Base-by-base conservation (phyloP, 2,888 invertebrate genomes). In the Rhagium mordax region DNA sequence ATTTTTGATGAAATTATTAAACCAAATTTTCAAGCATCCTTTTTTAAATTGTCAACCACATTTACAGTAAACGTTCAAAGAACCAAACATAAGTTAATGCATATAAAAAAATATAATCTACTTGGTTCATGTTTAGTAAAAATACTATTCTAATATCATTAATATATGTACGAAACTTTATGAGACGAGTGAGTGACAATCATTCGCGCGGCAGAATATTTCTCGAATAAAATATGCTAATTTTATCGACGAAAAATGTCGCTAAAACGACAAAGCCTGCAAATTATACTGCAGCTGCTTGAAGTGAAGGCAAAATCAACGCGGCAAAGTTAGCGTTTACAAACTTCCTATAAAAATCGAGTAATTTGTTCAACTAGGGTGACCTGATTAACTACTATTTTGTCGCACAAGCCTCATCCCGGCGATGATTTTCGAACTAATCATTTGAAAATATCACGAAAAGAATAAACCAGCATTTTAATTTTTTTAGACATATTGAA, bases 311-410 rank as follows among this genome's bases (percentile, higher is more conserved):
- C 7, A 16, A 65, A n/a, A 65, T 51, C 18, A 65, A 55, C 21
- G 53, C 33, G 53, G 41, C n/a, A 27, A 53, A 53, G 53, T 53
- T 65, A 33, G 51, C 53, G 33, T 29, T 29, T 29, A 15, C 13
- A 48, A 65, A 65, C 51, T 53, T 55, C 53, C 33, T 13, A n/a
- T 29, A 27, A 33, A 51, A 51, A 65, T 65, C 53, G 21, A 21
- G 20, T 33, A 53, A 65, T 65, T 65, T 41, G 41, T 41, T 53
- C 65, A 51, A 51, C 53, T 53, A 65, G 53, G 24, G 29, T 29
- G 65, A 53, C 65, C 41, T 65, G 65, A 65, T 65, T 65, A 65
- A 33, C 27, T 33, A 27, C 10, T 18, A 53, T 33, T 65, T 65
- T 53, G 55, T 10, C 41, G n/a, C 13, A n/a, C n/a, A 41, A n/a